These are phyloP conservation scores for Drosophila funebris DNA, from an alignment of 1,140 invertebrate genomes.

Conservation along the genomic window DNA sequence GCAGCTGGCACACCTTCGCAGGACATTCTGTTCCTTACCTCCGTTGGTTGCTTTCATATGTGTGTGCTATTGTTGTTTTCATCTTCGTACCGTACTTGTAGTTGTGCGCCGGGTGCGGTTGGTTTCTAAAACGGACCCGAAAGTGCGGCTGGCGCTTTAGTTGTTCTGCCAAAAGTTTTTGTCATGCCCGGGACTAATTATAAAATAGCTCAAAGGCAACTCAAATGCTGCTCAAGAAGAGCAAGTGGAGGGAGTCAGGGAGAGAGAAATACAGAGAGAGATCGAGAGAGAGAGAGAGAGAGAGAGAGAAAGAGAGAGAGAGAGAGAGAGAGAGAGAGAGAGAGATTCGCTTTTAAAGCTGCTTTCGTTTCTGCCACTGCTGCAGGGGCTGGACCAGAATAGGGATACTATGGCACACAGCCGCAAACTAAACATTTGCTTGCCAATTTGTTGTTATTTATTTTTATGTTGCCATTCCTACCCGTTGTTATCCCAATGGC, in stretches of 20 bases:
- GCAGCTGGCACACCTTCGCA: constrained; percentile 32
- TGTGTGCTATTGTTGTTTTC: constrained; percentile 41
- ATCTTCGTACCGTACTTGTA: constrained; percentile 16
- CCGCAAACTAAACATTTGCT: constrained; percentile 78
- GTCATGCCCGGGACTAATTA: constrained; percentile 81
- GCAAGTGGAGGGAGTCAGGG: constrained; percentile 15
- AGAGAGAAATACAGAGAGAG: no score
- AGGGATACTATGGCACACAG: constrained; percentile 39
- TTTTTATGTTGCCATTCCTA: constrained; percentile 61
- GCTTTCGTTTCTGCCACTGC: constrained; percentile 11
- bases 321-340: constrained; percentile 35
- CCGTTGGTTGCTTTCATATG: constrained; percentile 8
- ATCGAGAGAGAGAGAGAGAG: constrained; percentile 33
- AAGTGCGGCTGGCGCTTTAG: constrained; percentile 58
- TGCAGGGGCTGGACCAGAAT: constrained; percentile 1
- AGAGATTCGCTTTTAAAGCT: constrained; percentile 61
- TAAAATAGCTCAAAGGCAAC: constrained; percentile 81
- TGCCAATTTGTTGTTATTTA: constrained; percentile 82
- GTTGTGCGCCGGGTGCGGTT: constrained; percentile 62
- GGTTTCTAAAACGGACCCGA: constrained; percentile 65
- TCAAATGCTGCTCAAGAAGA: constrained; percentile 50
- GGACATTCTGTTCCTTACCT: constrained; percentile 20
- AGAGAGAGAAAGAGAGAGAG: constrained; percentile 24
- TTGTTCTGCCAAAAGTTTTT: constrained; percentile 80
- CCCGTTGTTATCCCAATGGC: constrained; percentile 41